Evolutionary conservation across 2,113 vertebrate species (phyloP).

Genomic region (Misgurnus mizolepis): DNA sequence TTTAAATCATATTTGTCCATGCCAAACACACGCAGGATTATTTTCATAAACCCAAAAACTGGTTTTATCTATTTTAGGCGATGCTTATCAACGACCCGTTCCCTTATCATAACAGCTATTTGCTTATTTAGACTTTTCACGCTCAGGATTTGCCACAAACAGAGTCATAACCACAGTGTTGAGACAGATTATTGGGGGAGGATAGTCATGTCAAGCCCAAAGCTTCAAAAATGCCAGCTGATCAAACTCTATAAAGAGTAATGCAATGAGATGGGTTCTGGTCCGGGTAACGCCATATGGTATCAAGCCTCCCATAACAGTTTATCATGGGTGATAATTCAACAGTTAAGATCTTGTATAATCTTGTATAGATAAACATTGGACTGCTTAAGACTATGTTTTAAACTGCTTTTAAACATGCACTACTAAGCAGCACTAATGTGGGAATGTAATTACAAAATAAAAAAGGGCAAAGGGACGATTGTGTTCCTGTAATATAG

Average conservation of each 20-base stretch:
- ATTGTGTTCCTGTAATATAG: too few species aligned
- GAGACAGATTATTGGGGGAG: conserved; percentile 15
- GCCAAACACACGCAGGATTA: neutral
- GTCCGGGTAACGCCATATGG: neutral
- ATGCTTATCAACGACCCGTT: neutral
- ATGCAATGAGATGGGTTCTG: neutral
- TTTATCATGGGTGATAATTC: neutral
- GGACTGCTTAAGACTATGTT: too few species aligned
- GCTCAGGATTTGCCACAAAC: conserved; percentile 4
- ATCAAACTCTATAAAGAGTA: neutral
- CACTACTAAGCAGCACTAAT: too few species aligned
- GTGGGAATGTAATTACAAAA: too few species aligned
- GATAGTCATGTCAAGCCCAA: conserved; percentile 23
- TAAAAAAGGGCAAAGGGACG: too few species aligned
- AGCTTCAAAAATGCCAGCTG: conserved; percentile 4
- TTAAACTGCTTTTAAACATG: too few species aligned
- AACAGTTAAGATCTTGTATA: neutral
- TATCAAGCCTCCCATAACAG: neutral
- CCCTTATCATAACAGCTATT: neutral
- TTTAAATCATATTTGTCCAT: neutral
- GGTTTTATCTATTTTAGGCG: neutral
- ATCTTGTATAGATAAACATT: conserved; percentile 12
- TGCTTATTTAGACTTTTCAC: neutral
- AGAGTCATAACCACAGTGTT: conserved; percentile 15
- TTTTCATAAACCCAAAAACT: neutral